A percentile compares a stretch with the other conserved stretches of the same genome.
Evolutionary conservation across 2,888 invertebrate species (phyloP).

Genomic region (Opisthograptis luteolata): DNA sequence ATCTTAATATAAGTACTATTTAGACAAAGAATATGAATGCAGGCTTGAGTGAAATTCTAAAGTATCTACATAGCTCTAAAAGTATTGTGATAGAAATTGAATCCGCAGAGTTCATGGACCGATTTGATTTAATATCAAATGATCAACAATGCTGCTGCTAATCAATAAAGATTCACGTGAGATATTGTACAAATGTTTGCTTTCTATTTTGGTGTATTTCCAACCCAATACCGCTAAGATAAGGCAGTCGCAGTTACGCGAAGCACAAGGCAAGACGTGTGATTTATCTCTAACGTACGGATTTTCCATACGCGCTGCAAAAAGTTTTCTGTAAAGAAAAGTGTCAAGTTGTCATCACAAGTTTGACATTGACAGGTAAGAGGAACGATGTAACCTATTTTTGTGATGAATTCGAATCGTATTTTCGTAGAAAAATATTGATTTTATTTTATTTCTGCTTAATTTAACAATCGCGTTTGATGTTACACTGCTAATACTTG

Average conservation of each 20-base stretch:
- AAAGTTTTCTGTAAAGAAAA: not conserved
- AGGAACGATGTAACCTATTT: too few species aligned
- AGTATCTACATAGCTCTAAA: too few species aligned
- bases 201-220: slow-evolving; percentile 17
- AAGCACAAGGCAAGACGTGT: slow-evolving; percentile 52
- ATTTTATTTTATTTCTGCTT: slow-evolving; percentile 43
- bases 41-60: too few species aligned
- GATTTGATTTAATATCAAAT: not conserved
- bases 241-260: slow-evolving; percentile 52
- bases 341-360: slow-evolving; percentile 45
- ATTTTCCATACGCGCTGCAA: slow-evolving; percentile 32
- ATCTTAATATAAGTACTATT: too few species aligned
- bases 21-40: too few species aligned
- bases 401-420: slow-evolving; percentile 31
- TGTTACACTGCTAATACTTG: slow-evolving; percentile 30
- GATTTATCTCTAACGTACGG: slow-evolving; percentile 31
- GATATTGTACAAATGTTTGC: slow-evolving; percentile 21
- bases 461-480: slow-evolving; percentile 33
- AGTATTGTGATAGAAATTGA: too few species aligned
- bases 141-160: too few species aligned
- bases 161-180: slow-evolving; percentile 25
- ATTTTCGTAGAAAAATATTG: slow-evolving; percentile 52
- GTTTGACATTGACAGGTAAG: slow-evolving; percentile 73
- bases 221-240: slow-evolving; percentile 14
- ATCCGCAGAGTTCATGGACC: not conserved